Evolutionary conservation across 2,113 vertebrate genomes (phyloP).

Genomic region (Coryphaenoides rupestris): DNA sequence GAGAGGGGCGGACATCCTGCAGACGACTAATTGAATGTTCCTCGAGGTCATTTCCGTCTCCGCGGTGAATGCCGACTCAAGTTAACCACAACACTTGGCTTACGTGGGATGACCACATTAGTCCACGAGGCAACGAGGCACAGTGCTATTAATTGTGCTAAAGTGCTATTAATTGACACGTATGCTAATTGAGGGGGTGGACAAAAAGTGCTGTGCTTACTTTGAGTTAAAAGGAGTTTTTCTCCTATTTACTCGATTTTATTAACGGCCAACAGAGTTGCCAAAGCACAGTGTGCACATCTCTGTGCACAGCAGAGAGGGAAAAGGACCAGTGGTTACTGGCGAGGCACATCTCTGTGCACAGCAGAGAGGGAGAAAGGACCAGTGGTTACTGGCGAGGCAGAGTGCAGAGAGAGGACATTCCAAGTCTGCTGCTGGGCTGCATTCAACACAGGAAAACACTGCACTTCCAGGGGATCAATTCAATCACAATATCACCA

Average conservation of each 20-base stretch:
- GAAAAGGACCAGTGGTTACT: not conserved
- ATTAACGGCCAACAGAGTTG: constrained; percentile 34
- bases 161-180: constrained; percentile 8
- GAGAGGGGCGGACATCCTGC: not conserved
- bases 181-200: constrained; percentile 34
- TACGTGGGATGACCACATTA: constrained; percentile 14
- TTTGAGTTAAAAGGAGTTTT: not conserved
- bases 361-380: no score
- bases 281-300: constrained; percentile 12
- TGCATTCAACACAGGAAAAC: constrained; percentile 1
- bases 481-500: constrained; percentile 43
- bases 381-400: not conserved
- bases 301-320: constrained; percentile 10
- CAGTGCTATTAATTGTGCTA: constrained; percentile 15
- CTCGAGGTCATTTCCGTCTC: no score
- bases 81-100: no score
- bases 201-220: constrained; percentile 41
- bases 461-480: constrained; percentile 32
- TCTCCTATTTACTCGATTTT: constrained; percentile 13
- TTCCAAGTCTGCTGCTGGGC: not conserved
- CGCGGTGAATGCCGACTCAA: no score
- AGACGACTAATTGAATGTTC: no score
- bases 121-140: constrained; percentile 19
- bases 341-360: no score
- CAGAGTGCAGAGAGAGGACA: not conserved